Conservation (phyloP, 2,113 vertebrate genomes). For the Loxodonta africana region DNA sequence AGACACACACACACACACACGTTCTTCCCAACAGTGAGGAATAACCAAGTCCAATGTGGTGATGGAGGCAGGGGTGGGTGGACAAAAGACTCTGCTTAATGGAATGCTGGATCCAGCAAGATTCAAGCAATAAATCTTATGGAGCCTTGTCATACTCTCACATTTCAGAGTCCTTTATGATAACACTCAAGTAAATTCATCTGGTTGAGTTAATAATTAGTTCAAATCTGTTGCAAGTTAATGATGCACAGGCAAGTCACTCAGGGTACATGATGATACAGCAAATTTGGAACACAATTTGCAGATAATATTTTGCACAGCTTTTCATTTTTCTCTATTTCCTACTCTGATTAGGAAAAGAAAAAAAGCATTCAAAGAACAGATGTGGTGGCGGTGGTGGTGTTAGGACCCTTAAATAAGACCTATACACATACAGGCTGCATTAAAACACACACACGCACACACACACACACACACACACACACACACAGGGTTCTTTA, state of each 20-base stretch:
- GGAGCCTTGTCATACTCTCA: slow-evolving; percentile 47
- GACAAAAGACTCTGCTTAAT: slow-evolving; percentile 57
- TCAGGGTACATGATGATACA: slow-evolving; percentile 68
- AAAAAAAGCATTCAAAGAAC: neutral
- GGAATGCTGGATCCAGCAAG: slow-evolving; percentile 39
- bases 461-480: too few species aligned
- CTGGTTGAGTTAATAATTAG: slow-evolving; percentile 82
- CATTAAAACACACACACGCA: neutral
- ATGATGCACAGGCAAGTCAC: slow-evolving; percentile 62
- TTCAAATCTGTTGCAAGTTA: slow-evolving; percentile 75
- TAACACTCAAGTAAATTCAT: slow-evolving; percentile 66
- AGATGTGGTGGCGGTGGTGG: neutral
- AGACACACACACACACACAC: neutral
- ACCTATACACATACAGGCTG: neutral
- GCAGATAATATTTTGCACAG: slow-evolving; percentile 68
- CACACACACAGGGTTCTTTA: neutral
- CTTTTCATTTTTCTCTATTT: slow-evolving; percentile 66
- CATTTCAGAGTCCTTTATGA: slow-evolving; percentile 66
- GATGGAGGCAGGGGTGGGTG: neutral
- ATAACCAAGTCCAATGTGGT: neutral
- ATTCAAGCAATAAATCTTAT: slow-evolving; percentile 77
- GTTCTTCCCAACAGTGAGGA: slow-evolving; percentile 2
- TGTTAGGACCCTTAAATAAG: neutral
- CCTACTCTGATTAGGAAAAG: slow-evolving; percentile 40
- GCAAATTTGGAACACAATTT: slow-evolving; percentile 50